Conservation (phyloP, 2,113 vertebrate genomes). For the Puffinus mauretanicus region DNA sequence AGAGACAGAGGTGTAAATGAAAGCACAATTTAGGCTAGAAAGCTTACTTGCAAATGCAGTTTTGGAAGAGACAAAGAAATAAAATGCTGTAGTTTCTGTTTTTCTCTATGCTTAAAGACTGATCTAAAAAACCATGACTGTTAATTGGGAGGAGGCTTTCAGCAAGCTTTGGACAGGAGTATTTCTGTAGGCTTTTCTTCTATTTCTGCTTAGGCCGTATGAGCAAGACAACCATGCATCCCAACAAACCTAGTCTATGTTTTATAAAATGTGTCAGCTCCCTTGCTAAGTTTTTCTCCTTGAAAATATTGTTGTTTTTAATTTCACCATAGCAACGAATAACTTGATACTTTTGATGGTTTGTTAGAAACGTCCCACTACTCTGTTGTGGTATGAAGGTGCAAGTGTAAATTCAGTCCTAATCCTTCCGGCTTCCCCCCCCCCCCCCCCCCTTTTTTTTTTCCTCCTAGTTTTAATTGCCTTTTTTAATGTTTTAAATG, state of each 20-base stretch:
- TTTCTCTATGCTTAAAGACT: neutral
- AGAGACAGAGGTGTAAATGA: neutral
- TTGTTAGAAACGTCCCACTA: neutral
- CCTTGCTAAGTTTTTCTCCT: neutral
- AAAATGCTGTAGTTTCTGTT: neutral
- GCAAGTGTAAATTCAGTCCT: neutral
- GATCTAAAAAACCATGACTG: neutral
- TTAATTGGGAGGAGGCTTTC: neutral
- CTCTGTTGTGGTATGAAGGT: neutral
- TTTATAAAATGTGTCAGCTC: neutral
- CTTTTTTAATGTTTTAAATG: neutral
- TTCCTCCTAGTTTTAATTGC: neutral
- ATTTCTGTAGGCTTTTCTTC: neutral
- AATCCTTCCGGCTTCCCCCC: neutral
- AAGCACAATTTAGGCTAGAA: neutral
- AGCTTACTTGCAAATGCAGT: neutral
- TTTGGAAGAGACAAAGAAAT: neutral
- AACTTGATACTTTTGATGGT: neutral
- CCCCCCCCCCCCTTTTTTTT: fast-evolving
- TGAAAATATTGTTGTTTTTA: neutral
- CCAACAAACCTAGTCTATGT: neutral
- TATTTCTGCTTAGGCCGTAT: neutral
- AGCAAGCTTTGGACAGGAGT: neutral
- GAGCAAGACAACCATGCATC: neutral
- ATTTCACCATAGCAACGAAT: neutral